Evolutionary conservation across 2,888 invertebrate species (phyloP).

Genomic region (Dolichomitus sp.): DNA sequence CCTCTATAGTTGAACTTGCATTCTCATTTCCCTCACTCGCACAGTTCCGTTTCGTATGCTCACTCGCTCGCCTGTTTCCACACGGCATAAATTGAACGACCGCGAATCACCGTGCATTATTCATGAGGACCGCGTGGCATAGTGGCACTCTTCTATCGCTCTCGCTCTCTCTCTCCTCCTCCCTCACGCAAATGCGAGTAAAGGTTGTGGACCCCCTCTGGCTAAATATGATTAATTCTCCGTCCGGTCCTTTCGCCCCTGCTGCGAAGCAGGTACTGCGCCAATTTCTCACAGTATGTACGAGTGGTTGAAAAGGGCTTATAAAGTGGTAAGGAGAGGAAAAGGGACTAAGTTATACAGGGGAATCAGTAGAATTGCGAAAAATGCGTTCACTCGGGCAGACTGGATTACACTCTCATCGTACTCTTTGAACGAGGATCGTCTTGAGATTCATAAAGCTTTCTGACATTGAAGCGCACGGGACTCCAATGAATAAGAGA

Average conservation of each 20-base stretch:
- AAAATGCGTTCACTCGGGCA: constrained; percentile 59
- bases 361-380: constrained; percentile 31
- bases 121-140: constrained; percentile 68
- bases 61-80: constrained; percentile 65
- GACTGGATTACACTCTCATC: constrained; percentile 50
- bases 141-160: constrained; percentile 11
- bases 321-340: constrained; percentile 33
- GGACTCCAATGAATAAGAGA: constrained; percentile 6
- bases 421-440: constrained; percentile 71
- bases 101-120: constrained; percentile 77
- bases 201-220: constrained; percentile 48
- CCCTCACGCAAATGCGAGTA: constrained; percentile 5
- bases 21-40: constrained; percentile 30
- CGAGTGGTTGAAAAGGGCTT: constrained; percentile 24
- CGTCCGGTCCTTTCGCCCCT: constrained; percentile 58
- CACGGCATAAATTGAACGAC: constrained; percentile 76
- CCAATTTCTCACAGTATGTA: constrained; percentile 43
- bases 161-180: not conserved
- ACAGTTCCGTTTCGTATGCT: constrained; percentile 11
- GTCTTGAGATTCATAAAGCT: constrained; percentile 46
- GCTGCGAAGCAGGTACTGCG: constrained; percentile 19
- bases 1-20: constrained; percentile 6
- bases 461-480: constrained; percentile 11
- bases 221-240: constrained; percentile 77
- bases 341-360: not conserved